Evolutionary conservation across 2,797 vertebrate genomes (phyloP).

Genomic region (Eurystomus glaucurus): DNA sequence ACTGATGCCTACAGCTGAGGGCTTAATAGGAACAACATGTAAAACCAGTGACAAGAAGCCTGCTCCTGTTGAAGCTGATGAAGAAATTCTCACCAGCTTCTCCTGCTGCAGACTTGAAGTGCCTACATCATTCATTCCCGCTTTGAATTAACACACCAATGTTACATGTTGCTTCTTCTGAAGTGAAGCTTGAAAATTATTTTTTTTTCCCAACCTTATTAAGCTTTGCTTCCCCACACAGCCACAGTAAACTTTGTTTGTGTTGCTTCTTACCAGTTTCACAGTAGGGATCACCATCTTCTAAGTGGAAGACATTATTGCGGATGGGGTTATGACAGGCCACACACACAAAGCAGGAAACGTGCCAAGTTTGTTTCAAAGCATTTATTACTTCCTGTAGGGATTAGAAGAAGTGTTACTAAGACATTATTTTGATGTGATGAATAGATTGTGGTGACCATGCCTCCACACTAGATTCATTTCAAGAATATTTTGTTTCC

Average conservation of each 20-base stretch:
- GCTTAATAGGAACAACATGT: background rate
- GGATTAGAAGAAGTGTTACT: constrained; percentile 48
- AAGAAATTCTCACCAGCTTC: background rate
- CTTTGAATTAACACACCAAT: background rate
- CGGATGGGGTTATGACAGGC: constrained; percentile 95
- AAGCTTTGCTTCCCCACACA: background rate
- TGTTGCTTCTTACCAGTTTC: constrained; percentile 89
- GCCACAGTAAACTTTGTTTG: background rate
- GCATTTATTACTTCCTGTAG: constrained; percentile 97
- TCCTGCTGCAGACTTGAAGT: background rate
- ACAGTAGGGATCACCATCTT: constrained; percentile 97
- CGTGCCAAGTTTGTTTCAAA: constrained; percentile 98
- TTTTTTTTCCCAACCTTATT: background rate
- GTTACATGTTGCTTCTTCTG: background rate
- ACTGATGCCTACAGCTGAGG: background rate
- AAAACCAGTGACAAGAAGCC: background rate
- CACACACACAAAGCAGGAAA: constrained; percentile 94
- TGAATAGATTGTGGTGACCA: constrained; percentile 7
- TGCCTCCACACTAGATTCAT: constrained; percentile 2
- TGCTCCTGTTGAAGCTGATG: background rate
- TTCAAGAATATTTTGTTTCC: constrained; percentile 32
- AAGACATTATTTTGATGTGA: constrained; percentile 56
- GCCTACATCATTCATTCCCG: background rate
- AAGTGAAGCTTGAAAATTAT: background rate
- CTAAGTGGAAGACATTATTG: constrained; percentile 96